A percentile compares a stretch with the other conserved stretches of the same genome.
Evolutionary conservation across 2,113 vertebrate genomes (phyloP).

Genomic region (Ceyx margarethae): DNA sequence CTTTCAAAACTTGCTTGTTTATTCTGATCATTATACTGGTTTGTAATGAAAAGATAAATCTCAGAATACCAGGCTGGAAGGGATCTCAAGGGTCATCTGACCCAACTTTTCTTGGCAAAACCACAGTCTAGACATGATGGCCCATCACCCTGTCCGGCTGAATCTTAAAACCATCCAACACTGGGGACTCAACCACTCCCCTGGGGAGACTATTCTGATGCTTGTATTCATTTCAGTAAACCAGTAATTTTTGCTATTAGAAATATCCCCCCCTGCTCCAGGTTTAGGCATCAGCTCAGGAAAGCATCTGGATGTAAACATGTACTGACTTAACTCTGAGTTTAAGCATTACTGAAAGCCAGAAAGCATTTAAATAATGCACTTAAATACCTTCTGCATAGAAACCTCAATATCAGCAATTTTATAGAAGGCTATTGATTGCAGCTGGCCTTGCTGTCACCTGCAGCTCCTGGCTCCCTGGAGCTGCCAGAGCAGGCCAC

Average conservation of each 20-base stretch:
- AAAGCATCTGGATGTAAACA: background rate
- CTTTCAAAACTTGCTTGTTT: slow-evolving; percentile 24
- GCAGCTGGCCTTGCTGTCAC: background rate
- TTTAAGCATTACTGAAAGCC: background rate
- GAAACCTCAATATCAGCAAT: slow-evolving; percentile 2
- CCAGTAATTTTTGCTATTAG: background rate
- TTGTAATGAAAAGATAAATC: slow-evolving; percentile 41
- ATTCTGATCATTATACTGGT: slow-evolving; percentile 33
- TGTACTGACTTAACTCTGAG: background rate
- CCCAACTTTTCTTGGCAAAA: background rate
- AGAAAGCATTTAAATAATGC: background rate
- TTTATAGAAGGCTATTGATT: background rate
- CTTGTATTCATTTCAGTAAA: background rate
- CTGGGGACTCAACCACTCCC: background rate
- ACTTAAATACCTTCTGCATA: background rate
- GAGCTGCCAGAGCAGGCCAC: background rate
- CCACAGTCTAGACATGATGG: rapidly evolving
- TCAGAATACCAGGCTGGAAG: background rate
- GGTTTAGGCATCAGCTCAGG: background rate
- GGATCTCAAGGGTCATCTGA: background rate
- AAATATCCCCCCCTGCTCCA: background rate
- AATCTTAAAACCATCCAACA: background rate
- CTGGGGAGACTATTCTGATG: background rate
- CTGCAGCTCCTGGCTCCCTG: background rate
- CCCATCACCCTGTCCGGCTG: background rate